A percentile compares a stretch with the other conserved stretches of the same genome.
Evolutionary conservation across 2,113 vertebrate species (phyloP).

Genomic region (Scalopus aquaticus): DNA sequence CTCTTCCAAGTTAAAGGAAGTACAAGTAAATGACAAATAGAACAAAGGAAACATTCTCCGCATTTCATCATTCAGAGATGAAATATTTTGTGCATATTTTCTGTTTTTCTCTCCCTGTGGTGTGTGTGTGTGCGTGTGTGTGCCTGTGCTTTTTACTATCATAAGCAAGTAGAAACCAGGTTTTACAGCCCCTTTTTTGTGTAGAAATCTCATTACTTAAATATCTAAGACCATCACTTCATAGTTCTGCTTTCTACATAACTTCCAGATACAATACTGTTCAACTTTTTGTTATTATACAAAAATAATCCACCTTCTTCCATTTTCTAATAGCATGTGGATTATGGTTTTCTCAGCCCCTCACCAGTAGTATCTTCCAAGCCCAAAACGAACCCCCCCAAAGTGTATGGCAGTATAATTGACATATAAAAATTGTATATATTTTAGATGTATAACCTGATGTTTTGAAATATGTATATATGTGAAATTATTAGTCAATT

Average conservation of each 20-base stretch:
- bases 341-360: not conserved
- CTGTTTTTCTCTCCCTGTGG: not conserved
- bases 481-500: not conserved
- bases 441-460: not conserved
- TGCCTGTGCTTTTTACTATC: not conserved
- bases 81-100: not conserved
- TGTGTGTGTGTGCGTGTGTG: no score
- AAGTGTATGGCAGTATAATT: not conserved
- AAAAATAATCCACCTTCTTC: not conserved
- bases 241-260: not conserved
- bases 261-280: not conserved
- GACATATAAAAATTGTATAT: not conserved
- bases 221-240: not conserved
- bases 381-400: not conserved
- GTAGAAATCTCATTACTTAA: not conserved
- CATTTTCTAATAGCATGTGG: not conserved
- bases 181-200: not conserved
- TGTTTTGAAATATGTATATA: not conserved
- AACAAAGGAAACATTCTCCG: not conserved
- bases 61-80: conserved; percentile 20
- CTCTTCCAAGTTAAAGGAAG: not conserved
- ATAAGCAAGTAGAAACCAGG: not conserved
- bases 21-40: not conserved
- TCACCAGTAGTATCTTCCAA: not conserved
- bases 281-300: not conserved